Percentiles rank a stretch among this genome's conserved stretches.
These are phyloP conservation scores for Sipha flava DNA, from an alignment of 1,140 invertebrate species.

Conservation along the genomic window DNA sequence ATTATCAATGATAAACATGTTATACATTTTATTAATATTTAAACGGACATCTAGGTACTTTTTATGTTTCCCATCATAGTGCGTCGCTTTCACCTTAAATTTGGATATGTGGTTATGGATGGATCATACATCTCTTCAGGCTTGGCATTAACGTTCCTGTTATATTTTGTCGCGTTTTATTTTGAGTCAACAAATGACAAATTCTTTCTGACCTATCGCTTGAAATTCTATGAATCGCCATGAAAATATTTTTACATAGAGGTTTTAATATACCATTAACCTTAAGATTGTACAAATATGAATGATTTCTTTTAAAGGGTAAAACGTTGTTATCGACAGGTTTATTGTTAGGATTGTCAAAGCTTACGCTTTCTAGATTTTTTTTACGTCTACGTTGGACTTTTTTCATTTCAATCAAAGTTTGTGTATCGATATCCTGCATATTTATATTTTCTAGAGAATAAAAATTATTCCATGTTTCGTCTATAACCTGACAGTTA, in stretches of 20 bases:
- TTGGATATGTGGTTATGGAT: neutral
- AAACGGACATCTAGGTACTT: neutral
- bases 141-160: too few relatives aligned
- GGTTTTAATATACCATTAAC: neutral
- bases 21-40: neutral
- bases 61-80: neutral
- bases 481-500: neutral
- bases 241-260: neutral
- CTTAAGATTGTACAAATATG: neutral
- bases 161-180: neutral
- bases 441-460: neutral
- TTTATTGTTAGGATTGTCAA: neutral
- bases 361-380: too few relatives aligned
- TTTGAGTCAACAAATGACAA: neutral
- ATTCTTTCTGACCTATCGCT: neutral
- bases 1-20: neutral
- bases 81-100: neutral
- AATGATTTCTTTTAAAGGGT: neutral
- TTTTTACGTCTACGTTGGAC: neutral
- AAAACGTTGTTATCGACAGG: neutral
- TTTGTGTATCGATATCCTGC: too few relatives aligned
- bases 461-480: neutral
- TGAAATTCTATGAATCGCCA: neutral
- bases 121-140: neutral
- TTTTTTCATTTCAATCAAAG: neutral